phyloP scores from a whole-genome alignment of 2,113 vertebrate species.

The Tychaedon coryphoeus region DNA sequence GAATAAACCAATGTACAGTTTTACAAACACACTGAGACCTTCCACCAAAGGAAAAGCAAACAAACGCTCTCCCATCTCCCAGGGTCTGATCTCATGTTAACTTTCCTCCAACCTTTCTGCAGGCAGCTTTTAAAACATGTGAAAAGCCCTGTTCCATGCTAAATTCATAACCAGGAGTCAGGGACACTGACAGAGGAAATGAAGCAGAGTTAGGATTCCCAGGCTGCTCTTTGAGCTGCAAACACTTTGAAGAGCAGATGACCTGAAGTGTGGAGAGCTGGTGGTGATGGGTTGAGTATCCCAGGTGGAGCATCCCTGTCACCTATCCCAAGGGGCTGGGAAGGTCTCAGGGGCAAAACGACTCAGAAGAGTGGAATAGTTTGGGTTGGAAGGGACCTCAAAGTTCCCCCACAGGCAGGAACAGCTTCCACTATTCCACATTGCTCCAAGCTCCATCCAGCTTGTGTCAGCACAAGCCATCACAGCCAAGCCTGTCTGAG shows the following conservation, averaged over 20 bases:
- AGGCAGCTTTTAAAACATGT: neutral
- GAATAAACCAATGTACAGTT: neutral
- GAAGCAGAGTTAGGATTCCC: neutral
- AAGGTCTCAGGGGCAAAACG: neutral
- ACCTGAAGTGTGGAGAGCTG: neutral
- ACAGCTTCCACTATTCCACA: neutral
- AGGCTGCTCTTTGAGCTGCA: neutral
- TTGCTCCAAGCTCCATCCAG: neutral
- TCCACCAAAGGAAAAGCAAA: neutral
- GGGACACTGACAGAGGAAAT: neutral
- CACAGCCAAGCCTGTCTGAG: neutral
- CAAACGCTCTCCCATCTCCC: neutral
- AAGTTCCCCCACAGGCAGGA: neutral
- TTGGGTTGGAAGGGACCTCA: neutral
- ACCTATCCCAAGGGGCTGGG: neutral
- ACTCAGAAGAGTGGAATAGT: neutral
- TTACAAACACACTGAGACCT: neutral
- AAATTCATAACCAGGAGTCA: neutral
- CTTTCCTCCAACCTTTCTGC: neutral
- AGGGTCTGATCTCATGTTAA: accelerated
- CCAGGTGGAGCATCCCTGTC: accelerated
- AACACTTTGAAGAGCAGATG: neutral
- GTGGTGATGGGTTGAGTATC: no score
- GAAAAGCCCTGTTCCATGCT: neutral
- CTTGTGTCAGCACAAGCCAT: neutral